Base-by-base conservation (phyloP, 1,140 invertebrate genomes). In the Pantala flavescens region DNA sequence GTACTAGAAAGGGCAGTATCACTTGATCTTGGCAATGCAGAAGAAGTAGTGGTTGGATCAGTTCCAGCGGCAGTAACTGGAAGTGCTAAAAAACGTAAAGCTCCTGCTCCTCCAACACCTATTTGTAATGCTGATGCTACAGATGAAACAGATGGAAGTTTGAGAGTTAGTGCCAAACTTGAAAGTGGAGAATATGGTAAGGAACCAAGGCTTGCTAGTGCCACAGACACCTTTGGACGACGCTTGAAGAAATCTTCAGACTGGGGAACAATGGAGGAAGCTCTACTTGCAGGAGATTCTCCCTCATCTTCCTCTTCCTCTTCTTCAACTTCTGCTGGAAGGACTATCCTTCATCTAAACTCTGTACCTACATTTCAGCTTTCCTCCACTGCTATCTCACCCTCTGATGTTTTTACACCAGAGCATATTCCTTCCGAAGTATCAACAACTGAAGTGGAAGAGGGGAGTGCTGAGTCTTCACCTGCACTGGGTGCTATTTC, bases 1-100 rank as follows among this genome's bases (percentile, higher is more conserved):
- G 86, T 88, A 79, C 81, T 94, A 23, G 92, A 94, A 82, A 85
- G 93, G 76, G 91, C 93, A 0, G 90, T 93, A 78, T 94, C 92
- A 77, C 81, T 94, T 14, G 93, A 94, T 76, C 89, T 94, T 80
- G 81, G 75, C 19, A 72, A 74, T 42, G 89, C 89, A 19, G 90
- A 91, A 63, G 73, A 86, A 85, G 71, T 24, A 3, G 49, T 63
- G n/a, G 86, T 88, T 79, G 83, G 85, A 82, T 81, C 82, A 43
- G 83, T 83, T 79, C 84, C 84, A 81, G 14, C 12, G 16, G 82
- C 23, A 84, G 84, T 75, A 83, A 84, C 75, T 86, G 86, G 76
- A 79, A 85, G 84, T 77, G 90, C 87, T 24, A 91, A 90, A 77
- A 89, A 90, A 77, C 85, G 90, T 55, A 90, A 90, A 82, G 87